These are phyloP conservation scores for Porites lutea DNA, from an alignment of 64 coral and sea anemone genomes.

Conservation along the genomic window DNA sequence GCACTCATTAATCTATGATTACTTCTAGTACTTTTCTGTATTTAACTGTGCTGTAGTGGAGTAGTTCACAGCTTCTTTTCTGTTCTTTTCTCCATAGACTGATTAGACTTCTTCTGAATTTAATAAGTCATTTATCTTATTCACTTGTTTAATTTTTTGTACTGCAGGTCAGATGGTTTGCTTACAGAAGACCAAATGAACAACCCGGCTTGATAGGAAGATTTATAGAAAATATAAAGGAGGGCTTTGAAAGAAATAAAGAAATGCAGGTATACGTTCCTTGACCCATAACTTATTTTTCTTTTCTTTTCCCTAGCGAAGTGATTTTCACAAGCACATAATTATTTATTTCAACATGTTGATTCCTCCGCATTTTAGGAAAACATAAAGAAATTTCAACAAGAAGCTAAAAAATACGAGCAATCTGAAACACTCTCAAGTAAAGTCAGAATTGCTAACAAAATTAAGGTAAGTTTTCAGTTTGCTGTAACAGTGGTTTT, in stretches of 20 bases:
- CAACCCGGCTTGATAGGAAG: constrained; percentile 96
- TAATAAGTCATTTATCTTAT: too few species aligned
- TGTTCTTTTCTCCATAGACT: too few species aligned
- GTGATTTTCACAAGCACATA: too few species aligned
- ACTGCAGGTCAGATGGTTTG: constrained; percentile 80
- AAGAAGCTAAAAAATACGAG: constrained; percentile 95
- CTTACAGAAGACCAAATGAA: constrained; percentile 83
- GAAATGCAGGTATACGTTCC: constrained; percentile 88
- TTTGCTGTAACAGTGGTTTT: too few species aligned
- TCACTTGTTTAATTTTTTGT: not conserved
- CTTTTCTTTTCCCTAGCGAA: too few species aligned
- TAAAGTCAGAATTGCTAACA: constrained; percentile 25
- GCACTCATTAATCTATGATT: too few species aligned
- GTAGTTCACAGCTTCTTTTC: too few species aligned
- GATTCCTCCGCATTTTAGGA: constrained; percentile 56
- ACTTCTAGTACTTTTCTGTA: too few species aligned
- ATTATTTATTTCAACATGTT: not conserved
- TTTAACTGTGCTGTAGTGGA: too few species aligned
- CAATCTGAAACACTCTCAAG: constrained; percentile 79
- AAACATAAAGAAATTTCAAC: constrained; percentile 97
- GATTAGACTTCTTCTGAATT: too few species aligned
- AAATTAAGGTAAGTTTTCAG: constrained; percentile 28
- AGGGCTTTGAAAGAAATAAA: constrained; percentile 93
- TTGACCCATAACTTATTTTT: too few species aligned
- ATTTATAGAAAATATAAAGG: constrained; percentile 96